phyloP scores from a whole-genome alignment of 2,797 vertebrate species.

The Masticophis lateralis region DNA sequence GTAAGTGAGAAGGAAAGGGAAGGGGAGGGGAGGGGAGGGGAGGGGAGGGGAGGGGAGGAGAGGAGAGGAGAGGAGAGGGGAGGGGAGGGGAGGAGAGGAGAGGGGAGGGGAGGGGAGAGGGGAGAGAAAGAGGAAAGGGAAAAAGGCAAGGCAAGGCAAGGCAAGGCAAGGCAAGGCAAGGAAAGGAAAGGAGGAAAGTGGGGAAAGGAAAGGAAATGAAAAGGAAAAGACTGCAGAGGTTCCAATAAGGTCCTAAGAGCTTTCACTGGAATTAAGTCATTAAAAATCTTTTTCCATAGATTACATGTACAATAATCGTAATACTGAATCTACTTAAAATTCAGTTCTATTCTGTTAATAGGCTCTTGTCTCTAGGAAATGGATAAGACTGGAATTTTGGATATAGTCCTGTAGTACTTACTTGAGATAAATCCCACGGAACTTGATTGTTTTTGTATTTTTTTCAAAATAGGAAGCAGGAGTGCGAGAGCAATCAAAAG shows the following conservation, averaged over 20 bases:
- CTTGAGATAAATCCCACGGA: background rate
- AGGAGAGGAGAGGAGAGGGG: background rate
- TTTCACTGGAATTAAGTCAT: background rate
- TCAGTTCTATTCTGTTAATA: background rate
- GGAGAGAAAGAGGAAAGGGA: no score
- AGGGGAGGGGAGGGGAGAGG: no score
- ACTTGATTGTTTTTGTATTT: background rate
- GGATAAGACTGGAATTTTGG: background rate
- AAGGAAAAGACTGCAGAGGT: background rate
- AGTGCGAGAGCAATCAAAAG: slow-evolving; percentile 22
- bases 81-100: no score
- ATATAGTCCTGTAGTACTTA: background rate
- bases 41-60: slow-evolving; percentile 12
- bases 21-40: background rate
- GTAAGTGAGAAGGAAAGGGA: background rate
- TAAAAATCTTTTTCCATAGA: background rate
- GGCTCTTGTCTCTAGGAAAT: background rate
- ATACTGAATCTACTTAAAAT: background rate
- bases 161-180: no score
- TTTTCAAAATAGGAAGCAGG: background rate
- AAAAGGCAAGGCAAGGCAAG: no score
- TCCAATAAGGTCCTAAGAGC: background rate
- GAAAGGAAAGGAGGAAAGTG: no score
- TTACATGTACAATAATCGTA: background rate
- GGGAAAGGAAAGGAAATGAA: background rate